Evolutionary conservation across 2,888 invertebrate species (phyloP).

Genomic region (Uloborus plumipes): DNA sequence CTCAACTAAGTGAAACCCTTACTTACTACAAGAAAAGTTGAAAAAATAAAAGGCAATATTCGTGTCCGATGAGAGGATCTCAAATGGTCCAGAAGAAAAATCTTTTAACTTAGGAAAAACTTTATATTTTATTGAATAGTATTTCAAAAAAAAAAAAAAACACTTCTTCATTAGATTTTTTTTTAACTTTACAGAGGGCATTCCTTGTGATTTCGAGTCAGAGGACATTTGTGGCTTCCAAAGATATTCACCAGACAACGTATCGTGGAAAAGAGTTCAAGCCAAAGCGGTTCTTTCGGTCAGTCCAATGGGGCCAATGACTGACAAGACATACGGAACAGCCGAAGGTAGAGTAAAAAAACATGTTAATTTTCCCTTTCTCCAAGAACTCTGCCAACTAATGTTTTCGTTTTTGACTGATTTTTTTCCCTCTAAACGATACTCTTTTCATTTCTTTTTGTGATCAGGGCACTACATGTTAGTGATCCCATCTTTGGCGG

Average conservation of each 20-base stretch:
- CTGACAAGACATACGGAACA: constrained; percentile 57
- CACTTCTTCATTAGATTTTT: neutral
- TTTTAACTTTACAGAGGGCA: constrained; percentile 37
- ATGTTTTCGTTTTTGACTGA: too few species aligned
- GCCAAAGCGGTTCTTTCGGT: neutral
- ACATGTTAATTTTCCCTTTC: too few species aligned
- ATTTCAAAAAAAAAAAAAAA: neutral
- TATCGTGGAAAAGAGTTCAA: constrained; percentile 52
- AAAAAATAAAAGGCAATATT: too few species aligned
- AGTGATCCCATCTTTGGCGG: constrained; percentile 35
- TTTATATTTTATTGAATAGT: neutral
- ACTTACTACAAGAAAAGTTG: too few species aligned
- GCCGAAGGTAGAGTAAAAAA: constrained; percentile 34
- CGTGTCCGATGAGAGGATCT: neutral
- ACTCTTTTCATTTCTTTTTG: too few species aligned
- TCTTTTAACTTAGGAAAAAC: neutral
- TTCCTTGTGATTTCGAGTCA: constrained; percentile 61
- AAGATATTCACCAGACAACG: constrained; percentile 27
- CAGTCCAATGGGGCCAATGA: constrained; percentile 33
- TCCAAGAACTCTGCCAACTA: too few species aligned
- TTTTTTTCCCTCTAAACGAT: too few species aligned
- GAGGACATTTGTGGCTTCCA: constrained; percentile 60
- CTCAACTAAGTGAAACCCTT: too few species aligned
- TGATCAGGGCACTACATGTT: constrained; percentile 57
- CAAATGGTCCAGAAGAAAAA: neutral